Evolutionary conservation across 2,888 invertebrate species (phyloP), one percentile per base, ranked within the genome.

Genomic region (Synergus laeviventris): DNA sequence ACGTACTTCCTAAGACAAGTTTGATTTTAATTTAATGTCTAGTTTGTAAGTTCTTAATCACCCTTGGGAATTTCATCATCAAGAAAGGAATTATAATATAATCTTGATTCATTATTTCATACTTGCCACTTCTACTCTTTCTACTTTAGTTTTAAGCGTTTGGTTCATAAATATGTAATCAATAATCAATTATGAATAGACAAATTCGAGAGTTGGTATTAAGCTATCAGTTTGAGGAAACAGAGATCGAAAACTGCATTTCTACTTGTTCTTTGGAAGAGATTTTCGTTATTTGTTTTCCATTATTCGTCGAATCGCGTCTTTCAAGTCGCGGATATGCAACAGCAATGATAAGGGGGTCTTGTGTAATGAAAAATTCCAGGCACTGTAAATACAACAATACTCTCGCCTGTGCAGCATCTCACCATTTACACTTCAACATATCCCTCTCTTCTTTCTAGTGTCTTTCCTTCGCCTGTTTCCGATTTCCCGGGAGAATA

Each of bases 311-410:
- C n/a, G 31, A 49, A 49, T 70, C 49, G 70, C 31, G 70, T 70
- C 36, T 70, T 11, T 42, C 45, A 66, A 24, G 24, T 66, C 45
- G 5, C 56, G 45, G 24, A 31, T 49, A 49, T 70, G 31, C 83
- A 79, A 84, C 81, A 75, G 79, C 81, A 82, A 86, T 84, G 86
- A 86, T 87, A 86, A 87, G 85, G 79, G 77, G 75, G 75, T 84
- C 82, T 80, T 84, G 79, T 83, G 79, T 84, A 85, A 86, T 85
- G 83, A 84, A 84, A 85, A 87, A 86, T 84, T 86, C 81, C 79
- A 76, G 75, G 75, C 61, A 80, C 77, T 80, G 81, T 80, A 80
- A 81, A 80, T 80, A 81, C 80, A 79, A 74, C 77, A 79, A 79
- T 75, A 78, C 49, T 70, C 24, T n/a, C n/a, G 18, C 31, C 5